These are phyloP conservation scores for Amphimedon queenslandica DNA, from an alignment of 37 sponge, comb jelly and placozoan species.

Conservation along the genomic window DNA sequence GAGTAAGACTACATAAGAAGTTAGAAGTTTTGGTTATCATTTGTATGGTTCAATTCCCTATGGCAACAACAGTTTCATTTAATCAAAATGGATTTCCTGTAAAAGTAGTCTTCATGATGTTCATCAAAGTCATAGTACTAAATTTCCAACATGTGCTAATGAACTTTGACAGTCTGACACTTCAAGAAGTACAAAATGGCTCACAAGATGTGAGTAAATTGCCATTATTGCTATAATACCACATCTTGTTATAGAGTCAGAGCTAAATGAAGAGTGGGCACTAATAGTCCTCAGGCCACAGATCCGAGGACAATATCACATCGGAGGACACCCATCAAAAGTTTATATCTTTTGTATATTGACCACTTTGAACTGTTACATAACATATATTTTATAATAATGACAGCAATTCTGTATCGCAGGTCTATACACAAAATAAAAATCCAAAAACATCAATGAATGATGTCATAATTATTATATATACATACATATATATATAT, in stretches of 20 bases:
- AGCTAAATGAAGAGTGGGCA: conserved; percentile 35
- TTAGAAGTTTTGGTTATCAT: conserved; percentile 10
- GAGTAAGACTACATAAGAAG: too few species aligned
- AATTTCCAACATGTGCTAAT: conserved; percentile 22
- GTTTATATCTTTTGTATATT: too few species aligned
- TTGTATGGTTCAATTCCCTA: conserved; percentile 27
- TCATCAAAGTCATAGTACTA: background rate
- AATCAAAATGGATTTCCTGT: conserved; percentile 48
- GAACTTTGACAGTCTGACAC: background rate
- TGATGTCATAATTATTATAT: too few species aligned
- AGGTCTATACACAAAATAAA: conserved; percentile 24
- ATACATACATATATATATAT: too few species aligned
- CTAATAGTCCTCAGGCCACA: conserved; percentile 27
- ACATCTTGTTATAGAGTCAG: conserved; percentile 26
- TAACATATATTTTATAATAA: conserved; percentile 35
- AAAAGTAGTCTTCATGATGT: conserved; percentile 50
- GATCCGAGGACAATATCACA: conserved; percentile 8
- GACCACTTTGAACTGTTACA: conserved; percentile 29
- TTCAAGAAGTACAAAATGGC: conserved; percentile 27
- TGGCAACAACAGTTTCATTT: conserved; percentile 10
- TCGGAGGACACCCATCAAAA: too few species aligned
- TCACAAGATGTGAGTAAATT: conserved; percentile 25
- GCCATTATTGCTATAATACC: background rate
- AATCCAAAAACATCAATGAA: too few species aligned
- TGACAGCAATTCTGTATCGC: too few species aligned